These are phyloP conservation scores for Lates japonicus DNA, from an alignment of 2,797 vertebrate genomes.

Conservation along the genomic window DNA sequence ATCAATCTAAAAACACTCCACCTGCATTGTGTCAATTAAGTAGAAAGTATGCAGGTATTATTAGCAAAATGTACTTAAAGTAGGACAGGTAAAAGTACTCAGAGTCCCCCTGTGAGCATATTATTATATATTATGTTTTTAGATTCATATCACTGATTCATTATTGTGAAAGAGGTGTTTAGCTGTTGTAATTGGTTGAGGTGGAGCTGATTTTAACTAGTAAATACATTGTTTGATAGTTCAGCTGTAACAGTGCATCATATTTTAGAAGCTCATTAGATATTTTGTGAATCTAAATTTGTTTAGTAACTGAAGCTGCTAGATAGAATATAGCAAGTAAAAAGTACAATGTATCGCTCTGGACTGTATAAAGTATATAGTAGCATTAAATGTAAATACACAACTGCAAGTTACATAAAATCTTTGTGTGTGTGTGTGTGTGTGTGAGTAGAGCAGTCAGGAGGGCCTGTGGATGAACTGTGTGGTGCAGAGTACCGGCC, in stretches of 20 bases:
- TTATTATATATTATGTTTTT: not conserved
- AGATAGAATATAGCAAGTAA: not conserved
- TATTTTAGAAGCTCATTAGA: too few relatives aligned
- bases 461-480: conserved; percentile 87
- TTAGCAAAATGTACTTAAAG: not conserved
- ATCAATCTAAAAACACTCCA: too few relatives aligned
- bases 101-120: not conserved
- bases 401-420: not conserved
- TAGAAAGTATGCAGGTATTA: not conserved
- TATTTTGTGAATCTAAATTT: not conserved
- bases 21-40: not conserved
- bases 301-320: not conserved
- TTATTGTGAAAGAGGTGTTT: not conserved
- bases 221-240: too few relatives aligned
- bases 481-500: conserved; percentile 87
- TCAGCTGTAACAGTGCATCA: too few relatives aligned
- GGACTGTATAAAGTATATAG: not conserved
- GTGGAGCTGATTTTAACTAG: not conserved
- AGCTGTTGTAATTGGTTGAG: not conserved
- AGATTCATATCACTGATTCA: not conserved
- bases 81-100: not conserved
- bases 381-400: not conserved
- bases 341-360: not conserved
- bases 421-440: not conserved
- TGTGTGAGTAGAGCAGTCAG: conserved; percentile 66